Conservation (phyloP, 2,113 vertebrate genomes). For the Procavia capensis region DNA sequence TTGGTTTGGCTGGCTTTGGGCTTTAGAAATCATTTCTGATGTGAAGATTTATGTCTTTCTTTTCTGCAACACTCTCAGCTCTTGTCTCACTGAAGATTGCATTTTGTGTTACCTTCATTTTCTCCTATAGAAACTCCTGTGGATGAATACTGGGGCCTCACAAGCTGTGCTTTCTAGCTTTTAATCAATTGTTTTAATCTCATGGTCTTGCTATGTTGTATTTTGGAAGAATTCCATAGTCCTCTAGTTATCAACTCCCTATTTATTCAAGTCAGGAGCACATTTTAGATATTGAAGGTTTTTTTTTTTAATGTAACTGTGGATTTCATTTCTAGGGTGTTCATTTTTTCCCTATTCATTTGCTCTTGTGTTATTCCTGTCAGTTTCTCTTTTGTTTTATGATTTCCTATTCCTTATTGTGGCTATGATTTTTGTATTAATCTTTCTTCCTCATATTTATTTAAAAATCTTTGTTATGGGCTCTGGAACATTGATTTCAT, state of each 20-base stretch:
- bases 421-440: not conserved
- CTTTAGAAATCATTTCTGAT: not conserved
- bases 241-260: not conserved
- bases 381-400: constrained; percentile 19
- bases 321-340: constrained; percentile 25
- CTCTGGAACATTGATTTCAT: not conserved
- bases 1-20: too few relatives aligned
- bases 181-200: constrained; percentile 37
- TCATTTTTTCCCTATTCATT: not conserved
- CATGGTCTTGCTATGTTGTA: not conserved
- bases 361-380: constrained; percentile 26
- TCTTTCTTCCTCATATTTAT: constrained; percentile 23
- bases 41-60: not conserved
- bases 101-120: not conserved
- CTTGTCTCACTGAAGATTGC: not conserved
- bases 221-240: not conserved
- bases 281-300: not conserved
- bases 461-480: constrained; percentile 28
- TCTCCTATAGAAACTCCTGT: constrained; percentile 35
- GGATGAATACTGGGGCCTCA: not conserved
- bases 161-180: not conserved
- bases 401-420: constrained; percentile 12
- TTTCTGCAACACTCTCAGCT: constrained; percentile 4
- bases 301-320: not conserved
- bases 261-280: constrained; percentile 8